phyloP scores from a whole-genome alignment of 2,888 invertebrate species.

The Criorhina ranunculi region DNA sequence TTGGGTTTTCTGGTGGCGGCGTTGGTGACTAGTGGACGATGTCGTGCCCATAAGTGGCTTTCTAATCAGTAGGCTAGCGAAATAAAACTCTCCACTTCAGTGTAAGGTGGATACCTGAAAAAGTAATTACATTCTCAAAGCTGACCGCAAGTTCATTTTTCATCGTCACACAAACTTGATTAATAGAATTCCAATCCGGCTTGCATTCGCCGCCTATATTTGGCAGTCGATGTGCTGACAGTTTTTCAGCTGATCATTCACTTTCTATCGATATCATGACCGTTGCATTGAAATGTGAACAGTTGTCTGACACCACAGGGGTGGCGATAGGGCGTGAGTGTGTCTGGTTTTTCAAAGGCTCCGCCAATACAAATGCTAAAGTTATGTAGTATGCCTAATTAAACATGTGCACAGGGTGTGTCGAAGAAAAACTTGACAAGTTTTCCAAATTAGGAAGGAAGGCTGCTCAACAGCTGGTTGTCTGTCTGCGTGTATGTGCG shows the following conservation, averaged over 20 bases:
- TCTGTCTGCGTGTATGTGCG: too few species aligned
- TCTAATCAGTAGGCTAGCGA: slow-evolving; percentile 5
- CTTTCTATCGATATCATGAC: slow-evolving; percentile 55
- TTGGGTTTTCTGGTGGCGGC: slow-evolving; percentile 7
- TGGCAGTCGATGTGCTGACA: slow-evolving; percentile 28
- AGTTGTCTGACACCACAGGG: background rate
- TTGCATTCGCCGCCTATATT: slow-evolving; percentile 39
- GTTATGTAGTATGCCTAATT: too few species aligned
- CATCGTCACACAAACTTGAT: slow-evolving; percentile 33
- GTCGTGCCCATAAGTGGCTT: slow-evolving; percentile 22
- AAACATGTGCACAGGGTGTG: too few species aligned
- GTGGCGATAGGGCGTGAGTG: background rate
- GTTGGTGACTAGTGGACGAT: slow-evolving; percentile 26
- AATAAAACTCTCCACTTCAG: slow-evolving; percentile 29
- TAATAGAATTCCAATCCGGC: slow-evolving; percentile 51
- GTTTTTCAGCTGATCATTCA: slow-evolving; percentile 55
- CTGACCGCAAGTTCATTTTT: slow-evolving; percentile 5
- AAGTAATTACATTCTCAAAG: too few species aligned
- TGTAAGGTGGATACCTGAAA: background rate
- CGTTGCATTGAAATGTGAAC: slow-evolving; percentile 28
- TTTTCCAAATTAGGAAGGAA: too few species aligned
- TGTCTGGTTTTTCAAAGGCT: background rate
- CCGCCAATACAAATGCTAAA: too few species aligned
- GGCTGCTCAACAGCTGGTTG: too few species aligned
- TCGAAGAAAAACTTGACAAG: too few species aligned